Base-by-base conservation (phyloP, 2,113 vertebrate genomes). In the Oncorhynchus tshawytscha region DNA sequence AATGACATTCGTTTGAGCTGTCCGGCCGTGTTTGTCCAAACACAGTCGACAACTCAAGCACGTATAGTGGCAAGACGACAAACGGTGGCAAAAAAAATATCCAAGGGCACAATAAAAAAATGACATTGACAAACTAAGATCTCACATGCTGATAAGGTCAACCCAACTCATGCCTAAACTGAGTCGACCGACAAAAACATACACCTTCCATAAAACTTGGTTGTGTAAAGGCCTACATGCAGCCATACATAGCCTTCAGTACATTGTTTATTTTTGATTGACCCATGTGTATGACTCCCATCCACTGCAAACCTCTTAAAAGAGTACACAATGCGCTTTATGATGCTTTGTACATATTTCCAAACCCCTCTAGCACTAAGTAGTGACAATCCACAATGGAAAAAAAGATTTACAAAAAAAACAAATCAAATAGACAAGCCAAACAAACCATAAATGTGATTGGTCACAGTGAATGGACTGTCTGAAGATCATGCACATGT, bases 31-130 rank as follows among this genome's bases (percentile, higher is more conserved):
- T 86, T 88, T 91, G 94, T 93, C 91, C 90, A 85, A 87, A 92
- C 94, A 94, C 94, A 92, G 91, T 87, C 92, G 93, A 94, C 92
- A 93, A 93, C 94, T 96, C 95, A 97, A 96, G 94, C 95, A 94
- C 59, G 83, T 57, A 76, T 80, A 87, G 90, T 62, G 11, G 70
- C 71, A 80, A 90, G 94, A 77, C 34, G 70, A 34, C 51, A 75
- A 16, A 51, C 9, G 27, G 25, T n/a, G 49, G 11, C 49, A 15
- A 54, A 2, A 2, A 57, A 18, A 71, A 54, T 71, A 24, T 16
- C 15, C 74, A 15, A 31, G 20, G 66, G 64, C 67, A 75, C 67
- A 20, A 22, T 65, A 12, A 67, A 59, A 67, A 93, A 89, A 88
- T 92, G 91, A 92, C 92, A 94, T 92, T 88, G 91, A 92, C 92